Evolutionary conservation across 2,888 invertebrate species (phyloP), one percentile per base, ranked within the genome.

Genomic region (Cosmia pyralina): DNA sequence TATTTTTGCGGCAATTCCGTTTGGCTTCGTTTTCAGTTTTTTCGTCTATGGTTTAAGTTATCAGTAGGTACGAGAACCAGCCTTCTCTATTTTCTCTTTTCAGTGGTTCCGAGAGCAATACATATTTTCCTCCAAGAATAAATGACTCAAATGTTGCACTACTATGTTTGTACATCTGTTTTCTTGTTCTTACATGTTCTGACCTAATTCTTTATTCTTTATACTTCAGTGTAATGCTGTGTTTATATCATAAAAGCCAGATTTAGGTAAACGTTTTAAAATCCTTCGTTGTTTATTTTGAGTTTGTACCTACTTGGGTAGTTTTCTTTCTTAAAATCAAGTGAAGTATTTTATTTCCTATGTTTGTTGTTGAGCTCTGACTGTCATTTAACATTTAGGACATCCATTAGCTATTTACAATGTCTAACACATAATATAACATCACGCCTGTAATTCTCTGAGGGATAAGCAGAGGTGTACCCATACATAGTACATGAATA

Each of bases 91-190:
- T 19, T 44, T 17, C n/a, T 13, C 1, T 46, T 13, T 13, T 1
- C 15, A 28, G 44, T 69, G 57, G 13, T n/a, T 8, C 44, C 7
- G 13, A 64, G 72, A 63, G 60, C 78, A 83, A 83, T 74, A 75
- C 73, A 79, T 73, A 80, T 77, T 85, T 81, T 85, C 67, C 66
- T 73, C 58, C 57, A 1, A 75, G 62, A 76, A 85, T 76, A 76
- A 85, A 79, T 79, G 77, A 80, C 69, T 84, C 65, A 62, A 79
- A 76, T 77, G 69, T 75, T 70, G 69, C 77, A 58, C 66, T 75
- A 69, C 60, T 84, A 72, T 83, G 79, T 85, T 84, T 80, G 76
- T 80, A 76, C 67, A 69, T 79, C 38, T 71, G 80, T 77, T 62
- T 59, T 53, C 69, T 50, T 75, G 55, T 70, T 44, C 53, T 44